Evolutionary conservation across 2,797 vertebrate genomes (phyloP).

Genomic region (Sebastiscus albofasciatus): DNA sequence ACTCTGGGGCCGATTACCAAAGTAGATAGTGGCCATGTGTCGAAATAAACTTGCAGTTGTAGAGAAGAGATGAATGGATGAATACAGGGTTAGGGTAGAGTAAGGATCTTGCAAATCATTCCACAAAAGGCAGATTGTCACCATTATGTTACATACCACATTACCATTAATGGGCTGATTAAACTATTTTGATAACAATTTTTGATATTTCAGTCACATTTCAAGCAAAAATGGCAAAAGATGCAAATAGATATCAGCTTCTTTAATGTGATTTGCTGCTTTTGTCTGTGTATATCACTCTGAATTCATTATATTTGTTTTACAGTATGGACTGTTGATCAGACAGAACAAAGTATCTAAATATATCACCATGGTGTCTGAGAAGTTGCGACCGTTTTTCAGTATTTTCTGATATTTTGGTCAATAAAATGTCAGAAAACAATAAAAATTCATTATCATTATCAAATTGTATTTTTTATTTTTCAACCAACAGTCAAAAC

Average conservation of each 20-base stretch:
- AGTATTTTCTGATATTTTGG: not conserved
- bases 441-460: not conserved
- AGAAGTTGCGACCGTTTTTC: not conserved
- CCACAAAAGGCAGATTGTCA: not conserved
- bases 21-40: constrained; percentile 17
- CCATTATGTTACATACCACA: not conserved
- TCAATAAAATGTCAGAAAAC: not conserved
- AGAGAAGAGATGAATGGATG: not conserved
- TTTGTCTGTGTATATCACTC: not conserved
- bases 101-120: not conserved
- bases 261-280: not conserved
- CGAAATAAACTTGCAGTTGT: constrained; percentile 26
- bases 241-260: not conserved
- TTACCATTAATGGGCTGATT: not conserved
- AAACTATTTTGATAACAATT: not conserved
- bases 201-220: not conserved
- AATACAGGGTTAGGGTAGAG: not conserved
- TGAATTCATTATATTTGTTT: not conserved
- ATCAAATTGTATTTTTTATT: not conserved
- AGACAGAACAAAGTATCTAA: not conserved
- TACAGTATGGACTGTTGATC: not conserved
- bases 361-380: not conserved
- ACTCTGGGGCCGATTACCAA: constrained; percentile 41
- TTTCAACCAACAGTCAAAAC: not conserved
- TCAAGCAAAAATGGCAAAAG: not conserved